Base-by-base conservation (phyloP, 2,113 vertebrate genomes). In the Austrofundulus limnaeus region DNA sequence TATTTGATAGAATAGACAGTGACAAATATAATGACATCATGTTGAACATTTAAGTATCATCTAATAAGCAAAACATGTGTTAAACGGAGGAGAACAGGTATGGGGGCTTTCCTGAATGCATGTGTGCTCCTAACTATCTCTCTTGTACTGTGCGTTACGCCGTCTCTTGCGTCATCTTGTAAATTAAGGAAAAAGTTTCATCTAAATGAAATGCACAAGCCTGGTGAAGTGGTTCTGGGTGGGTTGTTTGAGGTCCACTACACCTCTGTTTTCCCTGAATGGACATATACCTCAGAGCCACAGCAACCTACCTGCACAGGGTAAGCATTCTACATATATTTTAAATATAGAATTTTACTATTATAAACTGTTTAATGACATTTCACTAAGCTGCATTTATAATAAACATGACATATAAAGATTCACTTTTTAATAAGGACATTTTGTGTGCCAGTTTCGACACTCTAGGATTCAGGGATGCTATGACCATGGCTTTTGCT, bases 401-500 rank as follows among this genome's bases (percentile, higher is more conserved):
- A 4, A 21, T 47, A 3, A 21, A 23, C 21, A 2, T 46, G 43
- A 21, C 13, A 13, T 47, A 21, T 47, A n/a, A 13, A 47, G 4
- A 20, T 37, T 6, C 1, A 4, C 20, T 46, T 20, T 13, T 14
- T 51, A 38, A 28, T 41, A 38, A 25, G 46, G 14, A 64, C 11
- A 8, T 0, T 52, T 31, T 65, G 14, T 66, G 2, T 56, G 9
- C 10, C 50, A 90, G 89, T 17, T 86, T 90, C 68, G 77, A 88
- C 23, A 66, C 82, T 62, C 63, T 66, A 49, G 82, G 79, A 3
- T 90, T 91, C 53, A 82, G 85, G 54, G 65, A 81, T 37, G 88
- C 85, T 28, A 82, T 78, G 70, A 84, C 85, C 2, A 87, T 91
- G 87, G 82, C 66, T 24, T 91, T 88, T 75, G 78, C 88, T n/a